phyloP scores from a whole-genome alignment of 2,888 invertebrate genomes.

The Dryobotodes eremita region DNA sequence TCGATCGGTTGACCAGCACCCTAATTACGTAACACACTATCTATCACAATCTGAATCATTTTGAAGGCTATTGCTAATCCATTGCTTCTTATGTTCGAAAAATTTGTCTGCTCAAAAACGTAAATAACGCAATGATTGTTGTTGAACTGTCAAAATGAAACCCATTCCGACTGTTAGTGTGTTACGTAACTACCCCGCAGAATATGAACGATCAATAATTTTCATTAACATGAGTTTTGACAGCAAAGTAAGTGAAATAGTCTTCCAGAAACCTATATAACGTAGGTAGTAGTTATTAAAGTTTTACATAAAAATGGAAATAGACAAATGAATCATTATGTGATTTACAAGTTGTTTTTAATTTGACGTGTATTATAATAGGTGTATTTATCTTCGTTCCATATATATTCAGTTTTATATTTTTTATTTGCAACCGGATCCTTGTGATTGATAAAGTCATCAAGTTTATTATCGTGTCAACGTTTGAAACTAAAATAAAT shows the following conservation, averaged over 20 bases:
- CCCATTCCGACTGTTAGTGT: too few relatives aligned
- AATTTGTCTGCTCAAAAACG: too few relatives aligned
- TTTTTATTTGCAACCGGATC: slow-evolving; percentile 24
- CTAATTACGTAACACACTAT: too few relatives aligned
- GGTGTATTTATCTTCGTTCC: slow-evolving; percentile 26
- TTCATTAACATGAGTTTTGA: neutral
- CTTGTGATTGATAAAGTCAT: slow-evolving; percentile 23
- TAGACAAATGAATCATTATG: slow-evolving; percentile 3
- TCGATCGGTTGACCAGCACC: too few relatives aligned
- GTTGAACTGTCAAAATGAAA: too few relatives aligned
- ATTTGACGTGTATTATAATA: slow-evolving; percentile 35
- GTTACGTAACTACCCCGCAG: too few relatives aligned
- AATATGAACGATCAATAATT: neutral
- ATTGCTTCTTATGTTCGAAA: too few relatives aligned
- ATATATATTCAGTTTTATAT: neutral
- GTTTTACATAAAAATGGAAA: slow-evolving; percentile 33
- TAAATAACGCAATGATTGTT: too few relatives aligned
- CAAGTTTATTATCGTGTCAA: slow-evolving; percentile 1
- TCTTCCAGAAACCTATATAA: slow-evolving; percentile 3
- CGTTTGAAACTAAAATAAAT: slow-evolving; percentile 1
- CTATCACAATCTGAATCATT: too few relatives aligned
- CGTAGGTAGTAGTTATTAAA: slow-evolving; percentile 22
- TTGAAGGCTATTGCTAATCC: too few relatives aligned
- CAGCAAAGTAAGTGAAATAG: neutral
- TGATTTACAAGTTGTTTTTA: slow-evolving; percentile 56